A percentile compares a stretch with the other conserved stretches of the same genome.
phyloP scores from a whole-genome alignment of 2,797 vertebrate species.

The Galago senegalensis region DNA sequence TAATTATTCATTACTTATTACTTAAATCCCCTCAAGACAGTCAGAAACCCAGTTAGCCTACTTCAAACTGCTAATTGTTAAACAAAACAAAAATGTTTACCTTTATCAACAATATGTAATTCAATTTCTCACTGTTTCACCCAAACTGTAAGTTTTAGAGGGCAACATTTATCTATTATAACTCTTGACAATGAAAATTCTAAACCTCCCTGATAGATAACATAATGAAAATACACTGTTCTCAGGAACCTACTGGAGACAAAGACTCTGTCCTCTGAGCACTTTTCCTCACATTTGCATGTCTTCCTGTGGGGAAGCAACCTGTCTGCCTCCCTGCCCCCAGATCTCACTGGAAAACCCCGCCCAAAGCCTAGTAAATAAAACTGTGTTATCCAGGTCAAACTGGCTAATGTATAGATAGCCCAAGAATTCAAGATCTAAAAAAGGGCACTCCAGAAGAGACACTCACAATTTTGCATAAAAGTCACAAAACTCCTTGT shows the following conservation, averaged over 20 bases:
- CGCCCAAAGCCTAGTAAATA: not conserved
- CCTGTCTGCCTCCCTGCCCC: not conserved
- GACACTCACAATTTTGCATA: constrained; percentile 97
- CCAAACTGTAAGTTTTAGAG: not conserved
- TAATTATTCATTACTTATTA: not conserved
- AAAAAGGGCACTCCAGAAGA: not conserved
- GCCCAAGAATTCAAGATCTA: not conserved
- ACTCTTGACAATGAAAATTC: not conserved
- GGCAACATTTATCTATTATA: not conserved
- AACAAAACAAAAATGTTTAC: not conserved
- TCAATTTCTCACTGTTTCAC: not conserved
- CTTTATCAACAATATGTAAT: not conserved
- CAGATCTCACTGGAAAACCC: not conserved
- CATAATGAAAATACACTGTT: not conserved
- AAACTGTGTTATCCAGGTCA: not conserved
- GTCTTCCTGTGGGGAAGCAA: not conserved
- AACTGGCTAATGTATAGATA: not conserved
- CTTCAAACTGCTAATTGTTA: not conserved
- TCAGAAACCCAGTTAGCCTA: not conserved
- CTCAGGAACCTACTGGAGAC: not conserved
- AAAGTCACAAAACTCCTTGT: constrained; percentile 99
- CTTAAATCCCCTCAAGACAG: not conserved
- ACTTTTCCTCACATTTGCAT: not conserved
- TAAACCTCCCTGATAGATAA: not conserved
- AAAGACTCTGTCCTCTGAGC: not conserved